phyloP scores from a whole-genome alignment of 2,888 invertebrate genomes.

The Kryphioiulus occultus region DNA sequence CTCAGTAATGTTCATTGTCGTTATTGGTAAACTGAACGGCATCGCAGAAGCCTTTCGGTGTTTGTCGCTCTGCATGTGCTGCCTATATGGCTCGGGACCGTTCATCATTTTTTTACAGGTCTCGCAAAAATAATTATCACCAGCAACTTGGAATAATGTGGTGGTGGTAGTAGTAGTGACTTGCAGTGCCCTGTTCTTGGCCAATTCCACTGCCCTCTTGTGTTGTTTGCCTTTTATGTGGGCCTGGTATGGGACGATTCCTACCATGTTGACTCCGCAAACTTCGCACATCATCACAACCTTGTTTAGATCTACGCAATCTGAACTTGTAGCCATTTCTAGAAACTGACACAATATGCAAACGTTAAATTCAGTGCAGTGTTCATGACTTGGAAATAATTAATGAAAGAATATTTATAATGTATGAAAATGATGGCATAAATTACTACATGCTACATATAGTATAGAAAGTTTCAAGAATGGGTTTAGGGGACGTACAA shows the following conservation, averaged over 20 bases:
- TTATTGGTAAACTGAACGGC: background rate
- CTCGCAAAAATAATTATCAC: background rate
- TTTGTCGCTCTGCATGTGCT: constrained; percentile 29
- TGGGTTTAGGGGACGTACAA: no score
- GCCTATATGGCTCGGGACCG: background rate
- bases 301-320: background rate
- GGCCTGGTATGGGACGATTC: background rate
- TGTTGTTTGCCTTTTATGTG: background rate
- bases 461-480: no score
- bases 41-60: background rate
- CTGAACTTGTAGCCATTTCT: background rate
- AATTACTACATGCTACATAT: no score
- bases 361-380: no score
- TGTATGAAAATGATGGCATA: no score
- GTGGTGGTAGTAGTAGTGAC: background rate
- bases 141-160: no score
- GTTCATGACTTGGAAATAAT: no score
- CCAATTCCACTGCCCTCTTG: background rate
- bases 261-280: background rate
- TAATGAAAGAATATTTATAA: no score
- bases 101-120: background rate
- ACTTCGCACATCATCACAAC: background rate
- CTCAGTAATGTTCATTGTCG: background rate
- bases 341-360: no score
- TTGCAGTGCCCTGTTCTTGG: background rate